Base-by-base conservation (phyloP, 2,797 vertebrate genomes). In the Lutjanus argentimaculatus region DNA sequence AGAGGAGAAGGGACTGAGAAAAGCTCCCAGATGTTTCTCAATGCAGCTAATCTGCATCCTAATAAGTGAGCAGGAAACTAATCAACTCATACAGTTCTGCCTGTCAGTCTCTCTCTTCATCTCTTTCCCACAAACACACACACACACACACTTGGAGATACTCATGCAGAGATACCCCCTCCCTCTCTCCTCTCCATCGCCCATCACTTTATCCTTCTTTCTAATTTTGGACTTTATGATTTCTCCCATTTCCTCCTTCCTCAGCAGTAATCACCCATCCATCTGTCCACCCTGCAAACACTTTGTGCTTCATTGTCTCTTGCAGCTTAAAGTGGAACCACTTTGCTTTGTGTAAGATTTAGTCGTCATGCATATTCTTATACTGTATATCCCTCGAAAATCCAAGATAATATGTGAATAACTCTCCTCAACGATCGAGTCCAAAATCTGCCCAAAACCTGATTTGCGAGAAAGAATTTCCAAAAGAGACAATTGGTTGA, bases 21-120 rank as follows among this genome's bases (percentile, higher is more conserved):
- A 94, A 90, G 89, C 83, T 64, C 84, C 85, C 94, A 96, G 95
- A 96, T 96, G 95, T 94, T 95, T 89, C 89, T 95, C 88, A 92
- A 91, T 95, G 89, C 80, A 85, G 92, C 91, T 95, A 94, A 95
- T 95, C 93, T 95, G 91, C 93, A 95, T 95, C 91, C 91, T 93
- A 95, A 95, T 95, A 94, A 93, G 86, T 90, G 89, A 95, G 87
- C 89, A 93, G 91, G 90, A 95, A 94, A 89, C 90, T 93, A 96
- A 95, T 96, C 94, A 95, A 90, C 87, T 88, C 89, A 64, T 92
- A 92, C 91, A 94, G 91, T 94, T 93, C 93, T 92, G 88, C 89
- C 85, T 93, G 88, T 91, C 89, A 91, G 85, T 89, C 87, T 88
- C 83, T 73, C 80, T 88, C 85, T 77, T 84, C 82, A 78, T 77